phyloP scores from a whole-genome alignment of 2,113 vertebrate species.

The Azemiops feae region DNA sequence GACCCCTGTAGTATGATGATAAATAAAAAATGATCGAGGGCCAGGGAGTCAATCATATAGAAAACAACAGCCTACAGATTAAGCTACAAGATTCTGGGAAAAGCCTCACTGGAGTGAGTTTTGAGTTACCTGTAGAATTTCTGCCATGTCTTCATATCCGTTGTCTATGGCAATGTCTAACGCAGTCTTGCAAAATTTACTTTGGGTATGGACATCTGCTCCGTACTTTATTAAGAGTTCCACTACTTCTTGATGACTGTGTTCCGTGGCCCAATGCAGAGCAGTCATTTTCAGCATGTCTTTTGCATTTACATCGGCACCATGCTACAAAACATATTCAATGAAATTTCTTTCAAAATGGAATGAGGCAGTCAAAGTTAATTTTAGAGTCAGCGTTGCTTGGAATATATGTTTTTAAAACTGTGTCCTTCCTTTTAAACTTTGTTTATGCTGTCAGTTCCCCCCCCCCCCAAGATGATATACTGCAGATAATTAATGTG shows the following conservation, averaged over 20 bases:
- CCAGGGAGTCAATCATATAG: neutral
- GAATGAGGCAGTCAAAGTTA: neutral
- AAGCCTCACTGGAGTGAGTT: neutral
- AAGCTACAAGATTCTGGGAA: neutral
- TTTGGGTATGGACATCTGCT: constrained; percentile 85
- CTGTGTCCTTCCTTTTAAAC: neutral
- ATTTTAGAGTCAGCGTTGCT: neutral
- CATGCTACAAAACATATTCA: constrained; percentile 71
- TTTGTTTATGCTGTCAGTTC: neutral
- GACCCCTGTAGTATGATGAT: too few species aligned
- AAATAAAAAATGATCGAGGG: neutral
- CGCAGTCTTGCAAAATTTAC: constrained; percentile 87
- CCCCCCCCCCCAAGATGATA: neutral
- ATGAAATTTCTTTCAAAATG: neutral
- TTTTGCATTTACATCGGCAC: constrained; percentile 86
- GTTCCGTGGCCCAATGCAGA: constrained; percentile 87
- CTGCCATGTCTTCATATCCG: constrained; percentile 82
- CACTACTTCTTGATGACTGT: constrained; percentile 83
- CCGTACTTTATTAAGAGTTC: constrained; percentile 86
- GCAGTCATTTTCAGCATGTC: constrained; percentile 92
- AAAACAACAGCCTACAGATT: neutral
- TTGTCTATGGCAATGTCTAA: constrained; percentile 87
- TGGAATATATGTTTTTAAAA: neutral
- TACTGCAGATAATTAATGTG: neutral
- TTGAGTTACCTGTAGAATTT: constrained; percentile 83